Conservation (phyloP, 1,140 invertebrate species). For the Microplitis demolitor region DNA sequence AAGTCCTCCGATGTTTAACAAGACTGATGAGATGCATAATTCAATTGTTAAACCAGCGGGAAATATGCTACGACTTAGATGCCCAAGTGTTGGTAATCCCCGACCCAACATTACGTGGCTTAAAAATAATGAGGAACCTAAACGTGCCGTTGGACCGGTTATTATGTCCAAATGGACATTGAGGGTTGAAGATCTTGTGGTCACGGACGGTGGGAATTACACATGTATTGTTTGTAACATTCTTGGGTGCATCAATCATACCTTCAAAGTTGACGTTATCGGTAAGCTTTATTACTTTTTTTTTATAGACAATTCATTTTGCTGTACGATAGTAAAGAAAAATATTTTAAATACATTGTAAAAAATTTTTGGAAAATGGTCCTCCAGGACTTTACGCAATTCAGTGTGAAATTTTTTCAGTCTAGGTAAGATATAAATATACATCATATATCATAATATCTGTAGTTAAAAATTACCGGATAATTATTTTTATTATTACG, state of each 20-base stretch:
- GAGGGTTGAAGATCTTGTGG: constrained; percentile 74
- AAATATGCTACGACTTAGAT: constrained; percentile 68
- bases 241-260: constrained; percentile 77
- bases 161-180: constrained; percentile 70
- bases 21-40: constrained; percentile 60
- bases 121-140: constrained; percentile 70
- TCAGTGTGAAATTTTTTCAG: too few species aligned
- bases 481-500: too few species aligned
- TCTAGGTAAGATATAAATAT: too few species aligned
- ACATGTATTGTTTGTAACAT: constrained; percentile 83
- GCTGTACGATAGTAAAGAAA: not conserved
- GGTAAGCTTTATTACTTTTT: constrained; percentile 64
- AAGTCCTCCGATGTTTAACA: constrained; percentile 58
- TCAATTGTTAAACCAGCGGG: constrained; percentile 70
- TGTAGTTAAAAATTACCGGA: too few species aligned
- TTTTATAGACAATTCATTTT: not conserved
- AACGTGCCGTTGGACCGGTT: constrained; percentile 66
- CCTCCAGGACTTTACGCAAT: too few species aligned
- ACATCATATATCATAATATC: too few species aligned
- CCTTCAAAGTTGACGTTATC: constrained; percentile 73
- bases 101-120: constrained; percentile 80
- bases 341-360: too few species aligned
- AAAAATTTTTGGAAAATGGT: too few species aligned
- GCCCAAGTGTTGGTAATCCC: constrained; percentile 72
- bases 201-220: constrained; percentile 82